Percentiles rank a stretch among this genome's conserved stretches.
Evolutionary conservation across 2,888 invertebrate species (phyloP).

Genomic region (Zygogramma bicolorata): DNA sequence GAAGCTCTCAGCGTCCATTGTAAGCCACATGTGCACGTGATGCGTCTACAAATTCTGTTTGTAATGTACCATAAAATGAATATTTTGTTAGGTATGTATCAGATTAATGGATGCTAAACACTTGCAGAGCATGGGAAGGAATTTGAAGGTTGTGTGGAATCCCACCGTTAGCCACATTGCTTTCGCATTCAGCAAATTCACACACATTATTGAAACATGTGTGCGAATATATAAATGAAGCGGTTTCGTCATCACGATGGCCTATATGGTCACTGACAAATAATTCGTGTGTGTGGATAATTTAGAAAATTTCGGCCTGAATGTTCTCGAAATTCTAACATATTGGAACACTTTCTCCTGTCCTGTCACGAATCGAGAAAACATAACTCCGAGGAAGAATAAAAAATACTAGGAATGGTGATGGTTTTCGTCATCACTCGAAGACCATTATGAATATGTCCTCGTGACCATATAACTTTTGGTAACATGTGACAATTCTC

Average conservation of each 20-base stretch:
- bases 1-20: slow-evolving; percentile 28
- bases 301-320: too few species aligned
- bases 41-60: slow-evolving; percentile 1
- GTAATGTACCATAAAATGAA: slow-evolving; percentile 4
- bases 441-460: too few species aligned
- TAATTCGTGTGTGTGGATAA: too few species aligned
- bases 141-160: neutral
- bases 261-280: too few species aligned
- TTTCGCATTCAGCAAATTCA: neutral
- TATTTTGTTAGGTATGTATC: slow-evolving; percentile 2
- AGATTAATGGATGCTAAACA: neutral
- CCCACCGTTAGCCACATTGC: slow-evolving; percentile 38
- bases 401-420: too few species aligned
- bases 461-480: too few species aligned
- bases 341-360: too few species aligned
- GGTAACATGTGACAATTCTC: too few species aligned
- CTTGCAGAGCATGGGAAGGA: slow-evolving; percentile 2
- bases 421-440: too few species aligned
- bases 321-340: too few species aligned
- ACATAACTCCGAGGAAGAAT: too few species aligned
- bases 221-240: neutral
- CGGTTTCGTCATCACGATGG: neutral
- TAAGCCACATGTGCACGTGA: slow-evolving; percentile 30
- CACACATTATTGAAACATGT: neutral
- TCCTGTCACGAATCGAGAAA: too few species aligned